Evolutionary conservation across 2,113 vertebrate species (phyloP).

Genomic region (Prolemur simus): DNA sequence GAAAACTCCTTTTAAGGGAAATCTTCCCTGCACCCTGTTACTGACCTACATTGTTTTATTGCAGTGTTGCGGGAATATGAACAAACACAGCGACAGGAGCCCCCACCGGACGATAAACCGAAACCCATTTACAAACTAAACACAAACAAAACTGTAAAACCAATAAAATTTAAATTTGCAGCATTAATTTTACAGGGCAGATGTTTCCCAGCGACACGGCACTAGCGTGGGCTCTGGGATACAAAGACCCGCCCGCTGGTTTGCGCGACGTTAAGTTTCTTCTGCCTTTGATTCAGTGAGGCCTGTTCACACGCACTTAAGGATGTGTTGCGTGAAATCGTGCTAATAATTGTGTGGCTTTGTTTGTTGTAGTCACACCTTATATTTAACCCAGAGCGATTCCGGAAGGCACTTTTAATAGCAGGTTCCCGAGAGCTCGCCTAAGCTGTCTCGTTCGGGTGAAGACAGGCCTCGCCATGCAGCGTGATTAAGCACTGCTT

Average conservation of each 20-base stretch:
- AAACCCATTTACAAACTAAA: conserved; percentile 13
- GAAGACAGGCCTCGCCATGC: not conserved
- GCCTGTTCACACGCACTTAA: not conserved
- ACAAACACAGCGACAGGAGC: not conserved
- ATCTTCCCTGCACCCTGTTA: not conserved
- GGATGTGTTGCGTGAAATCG: not conserved
- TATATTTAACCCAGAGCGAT: not conserved
- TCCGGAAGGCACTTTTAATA: not conserved
- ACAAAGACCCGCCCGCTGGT: not conserved
- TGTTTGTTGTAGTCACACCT: not conserved
- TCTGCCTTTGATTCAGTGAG: fast-evolving
- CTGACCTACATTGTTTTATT: not conserved
- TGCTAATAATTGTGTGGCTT: not conserved
- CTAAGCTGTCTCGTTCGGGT: not conserved
- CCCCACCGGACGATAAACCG: not conserved
- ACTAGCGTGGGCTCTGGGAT: not conserved
- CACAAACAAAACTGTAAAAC: not conserved
- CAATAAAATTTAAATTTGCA: conserved; percentile 7
- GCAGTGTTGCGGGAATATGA: not conserved
- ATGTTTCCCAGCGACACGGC: not conserved
- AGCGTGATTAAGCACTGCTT: not conserved
- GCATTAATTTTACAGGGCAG: not conserved
- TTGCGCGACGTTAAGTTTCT: fast-evolving
- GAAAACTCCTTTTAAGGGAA: no score
- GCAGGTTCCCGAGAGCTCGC: not conserved